phyloP scores from a whole-genome alignment of 2,113 vertebrate genomes.

The Protobothrops flavoviridis region DNA sequence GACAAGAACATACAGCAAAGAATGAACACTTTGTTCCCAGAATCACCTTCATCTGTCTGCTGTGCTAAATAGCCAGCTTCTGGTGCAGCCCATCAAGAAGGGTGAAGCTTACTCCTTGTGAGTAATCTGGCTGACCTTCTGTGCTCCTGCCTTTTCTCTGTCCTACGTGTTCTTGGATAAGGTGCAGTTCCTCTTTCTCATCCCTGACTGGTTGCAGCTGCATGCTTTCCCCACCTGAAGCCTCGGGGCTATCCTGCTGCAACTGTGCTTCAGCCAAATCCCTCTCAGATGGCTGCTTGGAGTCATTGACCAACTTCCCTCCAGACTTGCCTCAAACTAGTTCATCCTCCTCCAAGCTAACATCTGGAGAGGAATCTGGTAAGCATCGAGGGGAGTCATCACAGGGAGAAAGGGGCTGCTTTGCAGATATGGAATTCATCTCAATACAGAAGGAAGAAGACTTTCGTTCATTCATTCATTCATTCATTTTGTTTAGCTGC shows the following conservation, averaged over 20 bases:
- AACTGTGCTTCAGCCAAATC: too few relatives aligned
- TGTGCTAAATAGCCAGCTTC: neutral
- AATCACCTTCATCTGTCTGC: neutral
- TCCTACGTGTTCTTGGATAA: neutral
- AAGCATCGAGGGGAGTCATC: neutral
- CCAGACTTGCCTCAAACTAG: neutral
- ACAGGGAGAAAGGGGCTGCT: neutral
- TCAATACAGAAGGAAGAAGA: neutral
- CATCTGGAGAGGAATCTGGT: neutral
- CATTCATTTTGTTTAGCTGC: neutral
- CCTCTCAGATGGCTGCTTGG: neutral
- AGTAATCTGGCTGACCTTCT: neutral
- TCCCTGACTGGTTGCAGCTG: neutral
- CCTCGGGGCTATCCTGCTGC: neutral
- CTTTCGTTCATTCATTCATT: neutral
- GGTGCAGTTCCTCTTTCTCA: neutral
- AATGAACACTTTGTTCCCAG: neutral
- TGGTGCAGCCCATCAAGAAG: neutral
- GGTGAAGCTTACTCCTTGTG: neutral
- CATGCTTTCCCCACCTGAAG: neutral
- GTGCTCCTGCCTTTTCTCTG: neutral
- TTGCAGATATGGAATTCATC: neutral
- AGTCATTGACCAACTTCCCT: neutral
- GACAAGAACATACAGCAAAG: neutral
- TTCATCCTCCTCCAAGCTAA: neutral